Conservation (phyloP, 1,140 invertebrate genomes). For the Xylocopa sonorina region DNA sequence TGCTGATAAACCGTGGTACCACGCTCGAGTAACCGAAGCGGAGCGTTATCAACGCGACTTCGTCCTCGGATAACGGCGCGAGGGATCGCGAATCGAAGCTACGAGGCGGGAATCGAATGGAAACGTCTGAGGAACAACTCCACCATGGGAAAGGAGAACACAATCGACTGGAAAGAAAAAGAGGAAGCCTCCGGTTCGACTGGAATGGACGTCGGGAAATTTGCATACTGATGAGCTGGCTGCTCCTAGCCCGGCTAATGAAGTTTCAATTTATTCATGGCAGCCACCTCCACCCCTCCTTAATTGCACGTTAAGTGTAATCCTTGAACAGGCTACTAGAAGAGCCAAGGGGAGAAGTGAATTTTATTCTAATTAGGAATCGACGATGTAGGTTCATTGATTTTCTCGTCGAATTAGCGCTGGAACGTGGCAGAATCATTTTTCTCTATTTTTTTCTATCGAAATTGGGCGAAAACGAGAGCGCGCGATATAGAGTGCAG, state of each 20-base stretch:
- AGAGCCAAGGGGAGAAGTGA: too few relatives aligned
- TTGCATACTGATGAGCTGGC: constrained; percentile 64
- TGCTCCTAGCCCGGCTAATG: constrained; percentile 46
- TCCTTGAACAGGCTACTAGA: neutral
- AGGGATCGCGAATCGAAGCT: constrained; percentile 9
- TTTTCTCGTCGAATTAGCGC: too few relatives aligned
- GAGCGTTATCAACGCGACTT: constrained; percentile 19
- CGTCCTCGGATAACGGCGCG: constrained; percentile 25
- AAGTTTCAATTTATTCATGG: constrained; percentile 71
- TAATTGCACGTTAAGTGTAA: constrained; percentile 24
- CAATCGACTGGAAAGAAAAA: neutral
- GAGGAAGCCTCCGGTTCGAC: neutral
- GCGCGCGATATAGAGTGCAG: too few relatives aligned
- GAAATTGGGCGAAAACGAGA: too few relatives aligned
- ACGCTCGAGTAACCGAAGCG: neutral
- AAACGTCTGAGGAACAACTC: neutral
- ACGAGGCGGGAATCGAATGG: constrained; percentile 3
- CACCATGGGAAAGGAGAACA: neutral
- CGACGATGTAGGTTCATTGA: too few relatives aligned
- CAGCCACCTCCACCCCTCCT: constrained; percentile 52
- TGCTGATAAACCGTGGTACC: neutral
- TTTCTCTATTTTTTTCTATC: too few relatives aligned
- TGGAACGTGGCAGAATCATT: too few relatives aligned
- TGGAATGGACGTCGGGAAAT: constrained; percentile 33
- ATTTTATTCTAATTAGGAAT: too few relatives aligned